These are phyloP conservation scores for Eupithecia subfuscata DNA, from an alignment of 2,888 invertebrate genomes.

Conservation along the genomic window DNA sequence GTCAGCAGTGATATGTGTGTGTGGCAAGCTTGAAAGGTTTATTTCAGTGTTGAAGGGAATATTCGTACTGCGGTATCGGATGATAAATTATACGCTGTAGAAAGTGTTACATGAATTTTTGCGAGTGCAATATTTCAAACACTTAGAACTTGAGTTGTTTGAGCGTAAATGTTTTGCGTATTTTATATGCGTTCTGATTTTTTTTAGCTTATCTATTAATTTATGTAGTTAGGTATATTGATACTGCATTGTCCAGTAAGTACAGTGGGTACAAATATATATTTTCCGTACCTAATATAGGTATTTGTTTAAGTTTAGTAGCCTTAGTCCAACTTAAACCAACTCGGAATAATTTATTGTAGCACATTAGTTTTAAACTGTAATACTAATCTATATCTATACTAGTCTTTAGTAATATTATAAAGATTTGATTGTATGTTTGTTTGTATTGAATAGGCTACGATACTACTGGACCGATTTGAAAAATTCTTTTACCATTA, in stretches of 20 bases:
- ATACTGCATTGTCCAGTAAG: background rate
- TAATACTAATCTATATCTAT: too few relatives aligned
- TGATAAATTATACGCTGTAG: constrained; percentile 36
- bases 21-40: constrained; percentile 70
- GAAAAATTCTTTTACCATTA: too few relatives aligned
- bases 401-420: too few relatives aligned
- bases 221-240: background rate
- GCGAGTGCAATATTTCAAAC: constrained; percentile 19
- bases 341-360: too few relatives aligned
- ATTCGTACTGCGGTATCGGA: constrained; percentile 38
- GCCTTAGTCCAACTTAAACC: too few relatives aligned
- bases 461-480: too few relatives aligned
- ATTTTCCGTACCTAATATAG: too few relatives aligned
- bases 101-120: constrained; percentile 24
- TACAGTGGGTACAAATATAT: background rate
- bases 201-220: background rate
- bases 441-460: too few relatives aligned
- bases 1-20: constrained; percentile 67
- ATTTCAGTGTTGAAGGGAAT: constrained; percentile 56
- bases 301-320: too few relatives aligned
- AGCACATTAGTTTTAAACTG: too few relatives aligned
- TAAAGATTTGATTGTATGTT: too few relatives aligned
- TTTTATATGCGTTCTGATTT: background rate
- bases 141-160: constrained; percentile 10
- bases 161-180: background rate